phyloP scores from a whole-genome alignment of 1,140 invertebrate genomes.

The Plutomurus gul region DNA sequence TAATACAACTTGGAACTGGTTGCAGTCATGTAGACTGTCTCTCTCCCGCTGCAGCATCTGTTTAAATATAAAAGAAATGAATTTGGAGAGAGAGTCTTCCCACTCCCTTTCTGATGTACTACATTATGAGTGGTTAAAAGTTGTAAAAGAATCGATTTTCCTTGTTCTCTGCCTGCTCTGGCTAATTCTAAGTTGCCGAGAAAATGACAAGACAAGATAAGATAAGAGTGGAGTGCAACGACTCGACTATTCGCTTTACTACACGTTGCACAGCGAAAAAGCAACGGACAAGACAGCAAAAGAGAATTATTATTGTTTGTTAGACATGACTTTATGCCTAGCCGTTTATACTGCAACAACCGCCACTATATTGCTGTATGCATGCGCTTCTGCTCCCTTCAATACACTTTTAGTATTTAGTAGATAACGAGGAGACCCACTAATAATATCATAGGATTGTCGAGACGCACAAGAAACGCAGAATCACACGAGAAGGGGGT shows the following conservation, averaged over 20 bases:
- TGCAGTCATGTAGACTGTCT: not conserved
- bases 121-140: not conserved
- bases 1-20: not conserved
- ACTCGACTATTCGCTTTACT: not conserved
- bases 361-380: too few relatives aligned
- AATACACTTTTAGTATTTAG: too few relatives aligned
- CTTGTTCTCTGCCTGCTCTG: not conserved
- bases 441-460: too few relatives aligned
- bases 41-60: not conserved
- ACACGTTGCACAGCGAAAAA: too few relatives aligned
- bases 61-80: not conserved
- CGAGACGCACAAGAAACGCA: too few relatives aligned
- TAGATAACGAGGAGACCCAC: too few relatives aligned
- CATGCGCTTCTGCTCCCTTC: too few relatives aligned
- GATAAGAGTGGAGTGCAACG: not conserved
- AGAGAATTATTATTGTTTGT: too few relatives aligned
- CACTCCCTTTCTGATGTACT: not conserved
- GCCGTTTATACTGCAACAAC: too few relatives aligned
- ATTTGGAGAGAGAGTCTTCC: constrained; percentile 5
- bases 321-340: too few relatives aligned
- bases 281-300: too few relatives aligned
- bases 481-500: too few relatives aligned
- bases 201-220: constrained; percentile 3
- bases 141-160: not conserved
- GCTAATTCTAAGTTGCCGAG: not conserved